These are phyloP conservation scores for Tragelaphus imberbis DNA, from an alignment of 2,113 vertebrate genomes.

Conservation along the genomic window DNA sequence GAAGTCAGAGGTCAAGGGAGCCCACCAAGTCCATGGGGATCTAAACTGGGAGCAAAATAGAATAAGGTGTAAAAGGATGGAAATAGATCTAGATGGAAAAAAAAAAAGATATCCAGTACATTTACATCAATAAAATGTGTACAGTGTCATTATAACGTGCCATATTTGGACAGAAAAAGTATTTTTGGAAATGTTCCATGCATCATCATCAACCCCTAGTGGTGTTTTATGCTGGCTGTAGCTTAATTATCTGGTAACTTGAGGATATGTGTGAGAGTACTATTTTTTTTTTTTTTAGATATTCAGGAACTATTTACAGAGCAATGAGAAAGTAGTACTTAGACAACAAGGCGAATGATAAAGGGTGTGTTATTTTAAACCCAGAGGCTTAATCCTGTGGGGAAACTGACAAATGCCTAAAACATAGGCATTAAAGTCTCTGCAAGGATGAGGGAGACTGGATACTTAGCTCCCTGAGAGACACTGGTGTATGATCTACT, in stretches of 20 bases:
- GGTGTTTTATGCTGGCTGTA: neutral
- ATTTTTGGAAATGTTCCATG: neutral
- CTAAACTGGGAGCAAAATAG: neutral
- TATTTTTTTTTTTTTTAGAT: neutral
- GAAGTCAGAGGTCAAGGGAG: neutral
- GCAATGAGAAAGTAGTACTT: neutral
- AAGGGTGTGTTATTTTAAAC: neutral
- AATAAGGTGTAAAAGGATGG: neutral
- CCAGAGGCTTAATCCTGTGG: neutral
- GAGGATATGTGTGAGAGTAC: neutral
- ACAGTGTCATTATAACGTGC: neutral
- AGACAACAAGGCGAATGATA: neutral
- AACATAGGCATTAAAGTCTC: neutral
- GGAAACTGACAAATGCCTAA: neutral
- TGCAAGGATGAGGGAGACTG: neutral
- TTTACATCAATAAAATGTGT: neutral
- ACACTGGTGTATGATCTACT: neutral
- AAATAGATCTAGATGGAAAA: neutral
- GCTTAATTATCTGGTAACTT: neutral
- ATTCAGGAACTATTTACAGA: neutral
- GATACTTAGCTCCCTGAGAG: neutral
- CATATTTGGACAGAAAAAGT: neutral
- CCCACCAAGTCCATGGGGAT: neutral
- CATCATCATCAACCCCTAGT: neutral
- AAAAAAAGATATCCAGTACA: neutral